These are phyloP conservation scores for Leptopilina boulardi DNA, from an alignment of 1,140 invertebrate species.

Conservation along the genomic window DNA sequence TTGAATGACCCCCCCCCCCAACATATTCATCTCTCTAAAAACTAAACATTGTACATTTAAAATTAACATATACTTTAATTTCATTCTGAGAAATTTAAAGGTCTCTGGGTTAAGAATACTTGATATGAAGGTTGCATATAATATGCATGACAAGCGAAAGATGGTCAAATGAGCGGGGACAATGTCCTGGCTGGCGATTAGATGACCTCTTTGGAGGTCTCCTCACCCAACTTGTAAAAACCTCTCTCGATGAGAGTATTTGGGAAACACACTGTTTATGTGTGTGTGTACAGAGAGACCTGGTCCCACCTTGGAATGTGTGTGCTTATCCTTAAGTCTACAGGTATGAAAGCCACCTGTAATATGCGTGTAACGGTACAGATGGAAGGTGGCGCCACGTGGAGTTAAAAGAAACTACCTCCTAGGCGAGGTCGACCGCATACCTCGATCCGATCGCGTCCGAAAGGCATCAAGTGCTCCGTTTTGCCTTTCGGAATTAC, in stretches of 20 bases:
- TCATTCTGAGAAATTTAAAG: neutral
- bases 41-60: neutral
- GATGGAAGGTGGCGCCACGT: slow-evolving; percentile 70
- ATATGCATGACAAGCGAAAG: slow-evolving; percentile 9
- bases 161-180: slow-evolving; percentile 34
- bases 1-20: neutral
- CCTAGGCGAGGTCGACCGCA: slow-evolving; percentile 75
- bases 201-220: slow-evolving; percentile 53
- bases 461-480: slow-evolving; percentile 61
- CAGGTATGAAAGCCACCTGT: slow-evolving; percentile 65
- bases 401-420: slow-evolving; percentile 59
- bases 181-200: slow-evolving; percentile 49
- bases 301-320: slow-evolving; percentile 50
- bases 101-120: slow-evolving; percentile 28
- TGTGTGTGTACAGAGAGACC: slow-evolving; percentile 13
- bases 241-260: slow-evolving; percentile 27
- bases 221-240: slow-evolving; percentile 32
- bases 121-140: slow-evolving; percentile 1
- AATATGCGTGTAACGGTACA: slow-evolving; percentile 69
- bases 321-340: slow-evolving; percentile 45
- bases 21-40: neutral
- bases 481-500: slow-evolving; percentile 51
- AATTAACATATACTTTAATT: neutral
- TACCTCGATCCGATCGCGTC: slow-evolving; percentile 68
- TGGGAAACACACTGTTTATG: slow-evolving; percentile 32